Conservation (phyloP, 2,797 vertebrate genomes). For the Enteromius paludinosus region DNA sequence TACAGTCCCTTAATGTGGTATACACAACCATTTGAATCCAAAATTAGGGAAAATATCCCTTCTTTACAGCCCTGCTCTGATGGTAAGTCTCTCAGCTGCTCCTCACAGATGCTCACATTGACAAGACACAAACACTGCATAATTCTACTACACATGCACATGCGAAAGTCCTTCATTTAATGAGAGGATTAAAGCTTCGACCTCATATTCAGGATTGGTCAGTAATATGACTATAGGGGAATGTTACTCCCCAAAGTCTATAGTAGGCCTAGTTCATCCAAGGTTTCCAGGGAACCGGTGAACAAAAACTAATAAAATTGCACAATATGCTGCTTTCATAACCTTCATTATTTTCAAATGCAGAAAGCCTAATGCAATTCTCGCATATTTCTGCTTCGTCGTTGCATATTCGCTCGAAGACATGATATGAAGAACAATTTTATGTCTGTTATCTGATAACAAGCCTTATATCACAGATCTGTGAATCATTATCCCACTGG, state of each 20-base stretch:
- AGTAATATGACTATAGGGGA: too few relatives aligned
- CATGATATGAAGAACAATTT: conserved; percentile 19
- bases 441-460: background rate
- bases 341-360: background rate
- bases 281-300: background rate
- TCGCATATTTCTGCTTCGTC: conserved; percentile 5
- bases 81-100: conserved; percentile 46
- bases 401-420: background rate
- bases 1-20: background rate
- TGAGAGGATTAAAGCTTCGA: background rate
- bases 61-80: conserved; percentile 28
- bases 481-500: conserved; percentile 34
- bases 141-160: background rate
- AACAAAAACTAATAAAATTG: background rate
- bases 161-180: background rate
- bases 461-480: conserved; percentile 41
- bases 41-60: background rate
- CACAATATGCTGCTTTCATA: background rate
- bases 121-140: background rate
- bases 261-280: background rate
- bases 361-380: background rate
- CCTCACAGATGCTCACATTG: conserved; percentile 38
- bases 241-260: background rate
- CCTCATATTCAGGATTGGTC: background rate
- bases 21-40: background rate